Percentiles rank a stretch among this genome's conserved stretches.
Conservation (phyloP, 2,113 vertebrate species). For the crab-eating macaque (Macaca fascicularis) region T2T-MFA8v1.1 NC_088379.1:22754001-22754500, state of each 20-base stretch:
- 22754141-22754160: no score
- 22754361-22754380: fast-evolving
- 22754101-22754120: no score
- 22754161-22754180: no score
- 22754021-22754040: no score
- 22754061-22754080: no score
- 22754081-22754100: no score
- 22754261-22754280: neutral
- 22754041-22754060: no score
- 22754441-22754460: neutral
- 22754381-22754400: neutral
- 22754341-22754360: neutral
- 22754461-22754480: fast-evolving
- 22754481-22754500: neutral
- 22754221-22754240: neutral
- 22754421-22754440: neutral
- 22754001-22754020: neutral
- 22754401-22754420: neutral
- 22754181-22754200: no score
- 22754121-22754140: no score
- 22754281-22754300: neutral
- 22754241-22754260: neutral
- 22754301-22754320: neutral
- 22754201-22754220: neutral
- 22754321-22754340: neutral